Base-by-base conservation (phyloP, 2,797 vertebrate species). In the Garrulus glandarius region DNA sequence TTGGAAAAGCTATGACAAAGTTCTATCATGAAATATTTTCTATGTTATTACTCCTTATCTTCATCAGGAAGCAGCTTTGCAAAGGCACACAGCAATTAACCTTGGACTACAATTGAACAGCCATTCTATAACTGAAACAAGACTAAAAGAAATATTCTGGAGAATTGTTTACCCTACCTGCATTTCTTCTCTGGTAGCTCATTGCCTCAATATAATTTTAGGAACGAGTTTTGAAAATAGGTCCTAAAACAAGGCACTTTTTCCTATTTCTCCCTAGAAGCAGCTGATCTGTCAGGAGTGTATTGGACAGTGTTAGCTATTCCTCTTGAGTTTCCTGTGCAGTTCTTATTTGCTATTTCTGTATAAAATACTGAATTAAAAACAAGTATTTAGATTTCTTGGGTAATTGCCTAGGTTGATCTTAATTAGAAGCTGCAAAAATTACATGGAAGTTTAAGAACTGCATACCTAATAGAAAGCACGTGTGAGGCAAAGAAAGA, bases 51-150 rank as follows among this genome's bases (percentile, higher is more conserved):
- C 14, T 79, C 34, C 52, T 92, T 43, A 41, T 37, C 59, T 78
- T 90, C 63, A 86, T 53, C 21, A n/a, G 52, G 49, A 93, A 55
- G 15, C 11, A 79, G 57, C 46, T 90, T 47, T 65, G 63, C 34
- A 81, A 68, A 94, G 53, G 53, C 37, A 71, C 24, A 74, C 4
- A 78, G 34, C 84, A 94, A 92, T 87, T 85, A 68, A 64, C 67
- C n/a, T 20, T 57, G 34, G 27, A 34, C 53, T 46, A 2, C 12
- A 60, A 37, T 0, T 46, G 61, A 80, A 80, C 30, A 79, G 27
- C 26, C 50, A 24, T 32, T 60, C 27, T 52, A 1, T 9, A 52
- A 41, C 3, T 68, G 34, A 79, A 84, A 91, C 14, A 46, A 70
- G 32, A 76, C 23, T 41, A 32, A 34, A 87, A 61, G 1, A 84